Evolutionary conservation across 2,888 invertebrate species (phyloP), one percentile per base, ranked within the genome.

Genomic region (Chrysodeixis includens): DNA sequence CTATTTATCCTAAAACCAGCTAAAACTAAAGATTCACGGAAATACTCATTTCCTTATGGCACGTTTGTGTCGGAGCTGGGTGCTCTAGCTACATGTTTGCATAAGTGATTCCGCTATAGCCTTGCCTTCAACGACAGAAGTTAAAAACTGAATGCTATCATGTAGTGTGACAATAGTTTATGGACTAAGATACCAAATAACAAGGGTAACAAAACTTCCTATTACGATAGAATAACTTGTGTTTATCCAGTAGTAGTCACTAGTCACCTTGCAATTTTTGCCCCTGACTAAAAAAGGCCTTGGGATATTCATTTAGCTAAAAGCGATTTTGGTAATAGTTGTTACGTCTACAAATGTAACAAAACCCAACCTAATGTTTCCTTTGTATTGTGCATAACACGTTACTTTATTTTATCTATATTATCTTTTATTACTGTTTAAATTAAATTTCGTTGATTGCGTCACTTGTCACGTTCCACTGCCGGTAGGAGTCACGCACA

Each of bases 351-450:
- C 0, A 40, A 40, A 5, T 40, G 7, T 40, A n/a, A n/a, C 40
- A n/a, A 40, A 40, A 40, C 0, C 46, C 18, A 18, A 49, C 18
- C 9, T 46, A 18, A 4, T 10, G 46, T 9, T 10, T 18, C 10
- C 16, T n/a, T 40, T n/a, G n/a, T n/a, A n/a, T 2, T 5, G 20
- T 40, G 7, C 40, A 22, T 44, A 30, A 14, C 26, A 14, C 40
- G 32, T 9, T 68, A 32, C 52, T 69, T 53, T 49, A 58, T 40
- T 49, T 69, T 40, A 74, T 56, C 69, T 18, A 10, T 59, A 52
- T 59, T 69, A 71, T 69, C 75, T 71, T 62, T 44, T 63, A 75
- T 69, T 59, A 71, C 46, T 59, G 59, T 53, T 56, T 56, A 59
- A 75, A 70, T 56, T 70, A 75, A 70, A 75, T 63, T 63, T 63